Conservation (phyloP, 2,888 invertebrate species). For the Diaprepes abbreviatus region DNA sequence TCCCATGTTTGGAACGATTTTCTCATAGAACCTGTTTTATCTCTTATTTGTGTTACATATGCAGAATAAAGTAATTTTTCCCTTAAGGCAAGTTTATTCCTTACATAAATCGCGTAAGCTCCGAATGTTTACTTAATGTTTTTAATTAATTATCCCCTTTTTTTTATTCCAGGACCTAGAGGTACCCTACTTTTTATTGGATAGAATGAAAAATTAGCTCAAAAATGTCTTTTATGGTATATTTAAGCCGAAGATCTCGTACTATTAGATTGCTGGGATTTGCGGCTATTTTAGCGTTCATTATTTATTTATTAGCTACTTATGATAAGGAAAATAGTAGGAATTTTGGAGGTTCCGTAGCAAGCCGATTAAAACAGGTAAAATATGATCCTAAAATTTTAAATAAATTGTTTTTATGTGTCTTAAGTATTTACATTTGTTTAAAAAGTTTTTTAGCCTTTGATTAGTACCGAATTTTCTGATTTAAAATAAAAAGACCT, state of each 20-base stretch:
- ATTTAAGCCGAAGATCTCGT: constrained; percentile 55
- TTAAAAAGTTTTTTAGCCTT: too few species aligned
- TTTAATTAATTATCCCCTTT: background rate
- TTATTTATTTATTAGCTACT: constrained; percentile 75
- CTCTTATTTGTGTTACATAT: background rate
- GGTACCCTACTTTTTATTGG: background rate
- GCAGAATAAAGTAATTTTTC: background rate
- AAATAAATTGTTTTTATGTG: too few species aligned
- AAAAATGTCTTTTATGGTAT: constrained; percentile 51
- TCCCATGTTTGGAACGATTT: constrained; percentile 12
- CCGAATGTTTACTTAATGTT: too few species aligned
- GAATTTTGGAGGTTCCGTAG: constrained; percentile 24
- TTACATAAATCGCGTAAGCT: background rate
- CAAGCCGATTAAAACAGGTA: constrained; percentile 37
- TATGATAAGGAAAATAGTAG: constrained; percentile 70
- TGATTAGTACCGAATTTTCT: too few species aligned
- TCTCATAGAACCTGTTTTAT: constrained; percentile 2
- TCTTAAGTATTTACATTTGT: too few species aligned
- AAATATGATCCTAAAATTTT: too few species aligned
- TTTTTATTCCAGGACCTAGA: background rate
- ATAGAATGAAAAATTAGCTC: constrained; percentile 22
- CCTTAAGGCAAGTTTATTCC: background rate
- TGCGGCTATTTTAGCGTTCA: constrained; percentile 49
- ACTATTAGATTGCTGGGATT: constrained; percentile 53
- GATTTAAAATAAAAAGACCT: too few species aligned